Conservation (phyloP, 2,888 invertebrate genomes). For the Drosophila falleni region DNA sequence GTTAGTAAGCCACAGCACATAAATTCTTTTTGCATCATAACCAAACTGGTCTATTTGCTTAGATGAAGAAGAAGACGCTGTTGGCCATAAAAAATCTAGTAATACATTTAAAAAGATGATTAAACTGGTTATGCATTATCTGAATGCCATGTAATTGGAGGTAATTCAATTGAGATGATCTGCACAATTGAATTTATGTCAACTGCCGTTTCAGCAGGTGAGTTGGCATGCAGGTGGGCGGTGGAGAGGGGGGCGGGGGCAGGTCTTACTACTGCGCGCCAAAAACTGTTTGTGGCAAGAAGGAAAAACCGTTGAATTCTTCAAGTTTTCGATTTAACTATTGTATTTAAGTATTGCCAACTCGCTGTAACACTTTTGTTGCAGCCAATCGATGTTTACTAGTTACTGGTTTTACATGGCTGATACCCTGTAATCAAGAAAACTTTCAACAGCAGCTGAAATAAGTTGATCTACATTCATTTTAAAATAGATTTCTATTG, state of each 20-base stretch:
- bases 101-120: not conserved
- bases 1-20: conserved; percentile 20
- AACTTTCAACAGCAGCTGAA: not conserved
- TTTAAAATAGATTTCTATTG: not conserved
- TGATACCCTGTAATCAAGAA: conserved; percentile 29
- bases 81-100: conserved; percentile 6
- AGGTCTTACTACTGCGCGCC: conserved; percentile 16
- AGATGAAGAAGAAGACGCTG: conserved; percentile 5
- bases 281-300: conserved; percentile 15
- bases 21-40: conserved; percentile 55
- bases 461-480: not conserved
- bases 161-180: conserved; percentile 40
- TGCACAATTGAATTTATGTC: conserved; percentile 24
- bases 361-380: conserved; percentile 17
- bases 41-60: conserved; percentile 2
- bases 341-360: conserved; percentile 26
- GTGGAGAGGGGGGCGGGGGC: not conserved
- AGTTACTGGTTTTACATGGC: conserved; percentile 12
- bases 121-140: conserved; percentile 37
- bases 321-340: conserved; percentile 14
- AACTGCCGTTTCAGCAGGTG: conserved; percentile 18
- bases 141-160: conserved; percentile 10
- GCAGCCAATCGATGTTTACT: conserved; percentile 45
- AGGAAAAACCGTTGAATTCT: conserved; percentile 17
- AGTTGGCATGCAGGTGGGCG: not conserved